phyloP scores from a whole-genome alignment of 2,113 vertebrate species.

The Apodemus speciosus region DNA sequence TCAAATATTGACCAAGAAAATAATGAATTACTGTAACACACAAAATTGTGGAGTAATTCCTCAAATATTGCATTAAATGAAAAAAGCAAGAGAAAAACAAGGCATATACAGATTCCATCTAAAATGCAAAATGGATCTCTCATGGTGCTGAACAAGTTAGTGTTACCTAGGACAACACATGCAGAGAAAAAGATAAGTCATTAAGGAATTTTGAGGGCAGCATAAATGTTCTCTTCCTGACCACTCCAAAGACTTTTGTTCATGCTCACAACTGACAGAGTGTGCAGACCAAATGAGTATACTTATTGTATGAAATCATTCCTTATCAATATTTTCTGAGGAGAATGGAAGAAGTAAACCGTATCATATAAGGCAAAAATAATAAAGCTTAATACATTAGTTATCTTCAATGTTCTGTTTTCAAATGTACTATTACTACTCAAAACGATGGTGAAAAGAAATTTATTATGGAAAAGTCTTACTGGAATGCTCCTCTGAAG shows the following conservation, averaged over 20 bases:
- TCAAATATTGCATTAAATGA: background rate
- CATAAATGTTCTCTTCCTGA: background rate
- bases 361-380: background rate
- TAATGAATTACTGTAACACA: background rate
- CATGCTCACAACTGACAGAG: background rate
- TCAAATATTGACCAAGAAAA: background rate
- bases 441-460: background rate
- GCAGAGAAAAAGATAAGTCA: background rate
- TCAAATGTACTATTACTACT: background rate
- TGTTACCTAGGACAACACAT: background rate
- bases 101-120: background rate
- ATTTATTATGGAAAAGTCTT: background rate
- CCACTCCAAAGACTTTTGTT: background rate
- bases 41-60: background rate
- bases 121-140: background rate
- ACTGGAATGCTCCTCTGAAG: background rate
- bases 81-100: slow-evolving; percentile 4
- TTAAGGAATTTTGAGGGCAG: background rate
- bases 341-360: background rate
- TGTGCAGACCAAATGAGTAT: background rate
- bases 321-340: background rate
- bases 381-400: background rate
- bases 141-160: background rate
- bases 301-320: background rate
- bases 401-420: background rate